Conservation (phyloP, 2,888 invertebrate species). For the Apotomis turbidana region DNA sequence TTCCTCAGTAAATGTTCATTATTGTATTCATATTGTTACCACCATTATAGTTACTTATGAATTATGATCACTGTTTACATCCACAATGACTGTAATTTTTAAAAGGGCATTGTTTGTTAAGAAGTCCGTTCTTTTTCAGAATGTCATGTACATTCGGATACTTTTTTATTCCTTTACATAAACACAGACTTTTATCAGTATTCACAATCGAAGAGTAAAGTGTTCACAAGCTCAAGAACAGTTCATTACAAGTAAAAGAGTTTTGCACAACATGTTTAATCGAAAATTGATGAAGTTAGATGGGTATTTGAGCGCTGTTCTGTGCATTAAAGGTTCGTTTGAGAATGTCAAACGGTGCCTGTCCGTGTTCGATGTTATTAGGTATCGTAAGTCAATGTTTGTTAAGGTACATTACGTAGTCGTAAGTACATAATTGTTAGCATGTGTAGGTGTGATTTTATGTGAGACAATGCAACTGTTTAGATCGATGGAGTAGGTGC, state of each 20-base stretch:
- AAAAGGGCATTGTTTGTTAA: too few species aligned
- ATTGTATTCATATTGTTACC: too few species aligned
- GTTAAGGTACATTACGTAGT: conserved; percentile 43
- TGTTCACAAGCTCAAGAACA: background rate
- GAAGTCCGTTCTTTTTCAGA: too few species aligned
- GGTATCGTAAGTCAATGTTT: conserved; percentile 48
- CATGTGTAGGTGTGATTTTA: conserved; percentile 56
- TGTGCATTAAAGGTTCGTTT: conserved; percentile 22
- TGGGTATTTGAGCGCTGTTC: conserved; percentile 29
- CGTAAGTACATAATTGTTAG: conserved; percentile 45
- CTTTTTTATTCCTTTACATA: background rate
- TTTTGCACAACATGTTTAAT: conserved; percentile 31
- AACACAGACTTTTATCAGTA: background rate
- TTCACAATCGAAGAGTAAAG: background rate
- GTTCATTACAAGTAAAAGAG: background rate
- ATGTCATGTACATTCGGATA: too few species aligned
- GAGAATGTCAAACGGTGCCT: conserved; percentile 37
- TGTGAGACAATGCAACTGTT: conserved; percentile 75
- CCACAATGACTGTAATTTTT: too few species aligned
- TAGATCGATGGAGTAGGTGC: conserved; percentile 39
- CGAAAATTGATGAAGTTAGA: conserved; percentile 26
- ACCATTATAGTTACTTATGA: too few species aligned
- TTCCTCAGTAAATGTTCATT: too few species aligned
- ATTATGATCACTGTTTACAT: too few species aligned
- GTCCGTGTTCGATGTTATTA: conserved; percentile 40